Evolutionary conservation across 2,888 invertebrate genomes (phyloP), one percentile per base, ranked within the genome.

Genomic region (Cantharis flavilabris): DNA sequence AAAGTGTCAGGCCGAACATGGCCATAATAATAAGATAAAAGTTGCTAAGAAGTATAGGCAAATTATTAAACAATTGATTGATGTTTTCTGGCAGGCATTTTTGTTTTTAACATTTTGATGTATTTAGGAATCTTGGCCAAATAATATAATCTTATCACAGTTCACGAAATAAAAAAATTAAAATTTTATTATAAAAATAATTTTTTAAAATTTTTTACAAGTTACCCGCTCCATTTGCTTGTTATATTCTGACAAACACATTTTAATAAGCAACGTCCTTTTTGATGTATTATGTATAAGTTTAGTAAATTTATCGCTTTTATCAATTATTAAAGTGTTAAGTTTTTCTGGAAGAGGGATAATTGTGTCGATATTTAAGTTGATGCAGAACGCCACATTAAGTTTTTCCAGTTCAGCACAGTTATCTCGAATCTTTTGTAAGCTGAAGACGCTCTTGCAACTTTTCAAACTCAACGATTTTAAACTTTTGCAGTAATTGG

Each of bases 311-410:
- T 67, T 73, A 13, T 76, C 71, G 33, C 75, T 79, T 64, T 83
- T 81, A 73, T 83, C 80, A 3, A 83, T 73, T 10, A 82, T 69
- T 14, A 84, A 71, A 4, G 65, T 80, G 9, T 80, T 76, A 16
- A 84, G 20, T 3, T 72, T 73, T 49, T 63, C 28, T 20, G 80
- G 81, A 30, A 80, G n/a, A 11, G 73, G 77, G 23, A 80, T 69
- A 62, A 80, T 71, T 2, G 76, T 70, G 9, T 75, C 62, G 2
- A 74, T 20, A 63, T 79, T 71, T 33, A 82, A 73, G 64, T 81
- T 80, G 9, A 69, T 26, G 75, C 82, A 81, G 74, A 84, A 85
- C 4, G 85, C 82, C 3, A 85, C 72, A 73, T 84, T 82, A 11
- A 85, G 69, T 18, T 71, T 70, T 69, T 75, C 70, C 9, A 84